Percentiles rank a stretch among this genome's conserved stretches.
These are phyloP conservation scores for Tachuris rubrigastra DNA, from an alignment of 2,113 vertebrate genomes.

Conservation along the genomic window DNA sequence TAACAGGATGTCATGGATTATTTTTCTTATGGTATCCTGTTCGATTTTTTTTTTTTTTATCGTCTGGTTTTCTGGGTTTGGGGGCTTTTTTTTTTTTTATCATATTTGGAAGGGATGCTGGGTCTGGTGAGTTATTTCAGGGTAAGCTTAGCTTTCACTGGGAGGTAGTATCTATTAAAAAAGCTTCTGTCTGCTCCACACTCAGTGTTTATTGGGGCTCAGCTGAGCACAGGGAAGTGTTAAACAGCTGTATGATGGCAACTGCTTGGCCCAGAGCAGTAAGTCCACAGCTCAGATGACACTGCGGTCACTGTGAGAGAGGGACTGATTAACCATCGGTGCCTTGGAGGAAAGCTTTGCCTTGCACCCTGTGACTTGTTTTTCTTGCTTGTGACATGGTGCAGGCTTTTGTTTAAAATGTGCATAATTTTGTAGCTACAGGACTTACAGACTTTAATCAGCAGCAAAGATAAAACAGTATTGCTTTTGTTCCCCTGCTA, in stretches of 20 bases:
- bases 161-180: not conserved
- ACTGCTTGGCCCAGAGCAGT: not conserved
- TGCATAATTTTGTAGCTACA: constrained; percentile 14
- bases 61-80: not conserved
- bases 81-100: not conserved
- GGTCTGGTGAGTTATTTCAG: not conserved
- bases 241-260: not conserved
- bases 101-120: not conserved
- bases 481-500: not conserved
- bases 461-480: not conserved
- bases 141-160: not conserved
- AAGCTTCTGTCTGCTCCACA: not conserved
- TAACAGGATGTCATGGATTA: not conserved
- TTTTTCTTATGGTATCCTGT: not conserved
- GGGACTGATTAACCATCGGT: not conserved
- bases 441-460: not conserved
- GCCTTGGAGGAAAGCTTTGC: not conserved
- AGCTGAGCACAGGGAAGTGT: not conserved
- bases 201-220: not conserved
- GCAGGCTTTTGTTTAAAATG: constrained; percentile 17
- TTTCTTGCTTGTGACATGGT: not conserved
- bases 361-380: not conserved
- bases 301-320: not conserved
- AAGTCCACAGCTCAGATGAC: not conserved
- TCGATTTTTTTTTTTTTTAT: not conserved